phyloP scores from a whole-genome alignment of 2,888 invertebrate species.

The Tetanocera ferruginea region DNA sequence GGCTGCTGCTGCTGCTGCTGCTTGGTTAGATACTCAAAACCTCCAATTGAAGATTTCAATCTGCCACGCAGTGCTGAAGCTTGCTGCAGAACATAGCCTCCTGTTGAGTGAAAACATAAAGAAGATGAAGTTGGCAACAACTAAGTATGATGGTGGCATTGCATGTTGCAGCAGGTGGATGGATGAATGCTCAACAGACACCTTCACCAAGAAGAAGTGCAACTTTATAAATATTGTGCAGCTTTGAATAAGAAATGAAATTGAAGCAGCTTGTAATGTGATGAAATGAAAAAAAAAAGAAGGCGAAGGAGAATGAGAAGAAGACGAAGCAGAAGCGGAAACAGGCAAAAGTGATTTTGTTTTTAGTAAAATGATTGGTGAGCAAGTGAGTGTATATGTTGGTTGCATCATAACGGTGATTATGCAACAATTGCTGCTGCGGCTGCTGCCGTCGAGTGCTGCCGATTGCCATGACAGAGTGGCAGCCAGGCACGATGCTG shows the following conservation, averaged over 20 bases:
- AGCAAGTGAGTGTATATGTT: not conserved
- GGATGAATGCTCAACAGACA: constrained; percentile 1
- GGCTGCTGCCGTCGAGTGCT: not conserved
- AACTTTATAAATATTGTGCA: constrained; percentile 36
- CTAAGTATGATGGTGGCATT: constrained; percentile 48
- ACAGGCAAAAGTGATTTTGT: not conserved
- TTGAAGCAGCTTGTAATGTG: not conserved
- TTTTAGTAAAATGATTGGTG: not conserved
- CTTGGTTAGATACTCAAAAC: not conserved
- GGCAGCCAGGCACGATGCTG: not conserved
- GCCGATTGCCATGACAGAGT: not conserved
- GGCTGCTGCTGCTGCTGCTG: not conserved
- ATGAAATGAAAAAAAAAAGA: not conserved
- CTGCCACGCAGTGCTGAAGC: constrained; percentile 23
- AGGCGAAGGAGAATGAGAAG: not conserved
- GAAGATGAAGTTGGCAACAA: not conserved
- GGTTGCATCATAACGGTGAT: not conserved
- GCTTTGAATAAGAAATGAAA: constrained; percentile 25
- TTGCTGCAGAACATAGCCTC: constrained; percentile 22
- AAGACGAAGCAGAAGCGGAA: not conserved
- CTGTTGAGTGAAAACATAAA: constrained; percentile 1
- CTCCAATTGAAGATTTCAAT: constrained; percentile 18
- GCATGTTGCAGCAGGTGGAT: constrained; percentile 50
- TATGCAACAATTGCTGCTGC: not conserved
- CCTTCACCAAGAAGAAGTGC: not conserved